Evolutionary conservation across 2,113 vertebrate species (phyloP).

Genomic region (Tinamus guttatus): DNA sequence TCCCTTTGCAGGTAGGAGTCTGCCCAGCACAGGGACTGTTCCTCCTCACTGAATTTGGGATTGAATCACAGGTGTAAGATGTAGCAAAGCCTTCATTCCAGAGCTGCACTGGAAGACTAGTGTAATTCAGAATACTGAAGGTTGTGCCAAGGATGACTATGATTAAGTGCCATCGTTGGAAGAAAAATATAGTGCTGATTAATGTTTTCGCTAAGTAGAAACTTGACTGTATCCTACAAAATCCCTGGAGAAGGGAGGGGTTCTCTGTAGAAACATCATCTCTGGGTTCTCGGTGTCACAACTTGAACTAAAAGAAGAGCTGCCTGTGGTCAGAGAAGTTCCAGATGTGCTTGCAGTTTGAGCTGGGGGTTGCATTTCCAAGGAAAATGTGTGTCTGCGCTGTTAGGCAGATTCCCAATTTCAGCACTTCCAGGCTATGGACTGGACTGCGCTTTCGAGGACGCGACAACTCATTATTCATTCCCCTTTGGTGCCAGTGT

Average conservation of each 20-base stretch:
- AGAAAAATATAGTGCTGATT: background rate
- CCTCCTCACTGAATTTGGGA: background rate
- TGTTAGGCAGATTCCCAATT: background rate
- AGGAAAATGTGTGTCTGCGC: background rate
- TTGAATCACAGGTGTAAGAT: background rate
- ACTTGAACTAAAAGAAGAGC: background rate
- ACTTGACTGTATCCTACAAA: background rate
- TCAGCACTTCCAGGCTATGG: accelerated
- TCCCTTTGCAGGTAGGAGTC: background rate
- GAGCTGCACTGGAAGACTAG: background rate
- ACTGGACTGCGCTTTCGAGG: background rate
- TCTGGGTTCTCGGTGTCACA: background rate
- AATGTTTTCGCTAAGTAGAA: background rate
- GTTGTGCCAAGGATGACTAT: background rate
- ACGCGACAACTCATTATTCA: background rate
- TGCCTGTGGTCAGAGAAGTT: background rate
- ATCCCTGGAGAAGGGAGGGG: background rate
- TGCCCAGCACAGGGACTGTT: background rate
- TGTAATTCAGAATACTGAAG: background rate
- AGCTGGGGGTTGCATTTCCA: background rate
- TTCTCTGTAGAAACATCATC: background rate
- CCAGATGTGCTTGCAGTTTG: background rate
- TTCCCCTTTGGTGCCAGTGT: background rate
- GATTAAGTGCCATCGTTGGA: background rate
- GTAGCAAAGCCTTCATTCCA: background rate